Evolutionary conservation across 2,797 vertebrate genomes (phyloP), one percentile per base, ranked within the genome.

Genomic region (Pachyuromys duprasi): DNA sequence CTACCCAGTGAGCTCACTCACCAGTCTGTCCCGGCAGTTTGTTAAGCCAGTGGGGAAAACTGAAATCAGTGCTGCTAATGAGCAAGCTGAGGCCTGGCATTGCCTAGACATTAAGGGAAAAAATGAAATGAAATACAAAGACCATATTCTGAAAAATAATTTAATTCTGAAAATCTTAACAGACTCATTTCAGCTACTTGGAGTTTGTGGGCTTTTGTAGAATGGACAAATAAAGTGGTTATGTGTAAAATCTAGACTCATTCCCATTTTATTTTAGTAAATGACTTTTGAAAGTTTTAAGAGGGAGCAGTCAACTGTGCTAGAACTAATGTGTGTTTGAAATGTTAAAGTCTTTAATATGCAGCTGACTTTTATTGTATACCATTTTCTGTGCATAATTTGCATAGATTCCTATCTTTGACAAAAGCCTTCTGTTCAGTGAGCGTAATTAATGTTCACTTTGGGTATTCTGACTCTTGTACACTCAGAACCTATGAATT

Each of bases 261-360:
- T n/a, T 94, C 1, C 6, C 74, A 86, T 82, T 91, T 93, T 45
- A 86, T 92, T 81, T 93, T 88, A 72, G 8, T 84, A 83, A 92
- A 17, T 80, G 57, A 83, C 62, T 83, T 93, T 60, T 67, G 13
- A 57, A 94, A 84, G 75, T 88, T 78, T 82, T 89, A 90, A 90
- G 18, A 81, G 87, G 31, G 7, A 8, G 24, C 62, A 86, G 60
- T 78, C 74, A 93, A 86, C 33, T 20, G 3, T 11, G 3, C 79
- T 57, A 8, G 49, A 88, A 96, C 83, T 70, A 95, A 76, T 26
- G 81, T 82, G 22, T 42, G 82, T 93, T 93, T 92, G 45, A 89
- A 78, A 57, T 83, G 33, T 45, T 82, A 83, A 92, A 84, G 26
- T 81, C n/a, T 94, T 62, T 86, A 60, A 31, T 45, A 82, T n/a